Evolutionary conservation across 2,797 vertebrate species (phyloP).

Genomic region (Anomalospiza imberbis): DNA sequence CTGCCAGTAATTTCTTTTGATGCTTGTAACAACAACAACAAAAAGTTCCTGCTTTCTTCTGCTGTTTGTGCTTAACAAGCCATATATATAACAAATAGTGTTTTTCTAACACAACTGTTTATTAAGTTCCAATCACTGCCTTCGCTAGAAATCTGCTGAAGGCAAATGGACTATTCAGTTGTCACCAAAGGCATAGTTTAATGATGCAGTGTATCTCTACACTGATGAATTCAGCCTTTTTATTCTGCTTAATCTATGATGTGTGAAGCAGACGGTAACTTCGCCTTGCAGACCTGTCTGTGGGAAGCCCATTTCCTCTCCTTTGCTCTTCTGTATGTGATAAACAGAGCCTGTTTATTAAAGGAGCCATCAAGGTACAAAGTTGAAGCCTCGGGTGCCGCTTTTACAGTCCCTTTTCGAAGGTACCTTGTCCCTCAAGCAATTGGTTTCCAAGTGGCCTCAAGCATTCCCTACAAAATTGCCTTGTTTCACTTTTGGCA

Average conservation of each 20-base stretch:
- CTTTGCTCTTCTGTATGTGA: background rate
- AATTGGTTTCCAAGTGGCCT: background rate
- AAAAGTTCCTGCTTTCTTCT: background rate
- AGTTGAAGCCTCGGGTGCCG: background rate
- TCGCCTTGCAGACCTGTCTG: background rate
- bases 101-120: conserved; percentile 15
- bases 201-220: background rate
- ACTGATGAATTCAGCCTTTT: conserved; percentile 19
- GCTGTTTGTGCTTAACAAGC: conserved; percentile 7
- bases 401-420: background rate
- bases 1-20: background rate
- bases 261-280: background rate
- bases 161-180: conserved; percentile 26
- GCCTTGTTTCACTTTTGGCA: background rate
- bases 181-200: conserved; percentile 17
- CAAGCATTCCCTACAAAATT: background rate
- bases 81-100: background rate
- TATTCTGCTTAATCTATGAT: background rate
- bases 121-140: conserved; percentile 10
- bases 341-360: background rate
- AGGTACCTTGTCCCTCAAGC: background rate
- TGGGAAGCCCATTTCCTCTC: background rate
- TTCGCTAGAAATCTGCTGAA: conserved; percentile 3
- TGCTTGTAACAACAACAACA: background rate
- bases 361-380: background rate